Evolutionary conservation across 2,888 invertebrate species (phyloP), one percentile per base, ranked within the genome.

Genomic region (Zootermopsis nevadensis): DNA sequence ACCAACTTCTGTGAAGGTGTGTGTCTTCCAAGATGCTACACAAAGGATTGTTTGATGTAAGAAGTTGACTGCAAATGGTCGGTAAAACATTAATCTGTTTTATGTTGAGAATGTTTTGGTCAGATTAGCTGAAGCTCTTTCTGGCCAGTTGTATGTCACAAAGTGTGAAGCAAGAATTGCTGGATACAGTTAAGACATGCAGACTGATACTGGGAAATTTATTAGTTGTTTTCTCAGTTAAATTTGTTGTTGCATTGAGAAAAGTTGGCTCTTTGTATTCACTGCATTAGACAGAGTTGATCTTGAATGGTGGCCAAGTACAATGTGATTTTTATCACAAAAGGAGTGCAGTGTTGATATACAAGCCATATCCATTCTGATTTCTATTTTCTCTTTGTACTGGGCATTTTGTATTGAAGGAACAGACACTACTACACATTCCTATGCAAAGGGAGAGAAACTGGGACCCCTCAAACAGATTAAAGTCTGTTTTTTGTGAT

Each of bases 331-430:
- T 48, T 12, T 19, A 69, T 69, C 69, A 31, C 69, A 69, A 33
- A 15, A 19, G 48, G 15, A 48, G 33, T 15, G 38, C 74, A 72
- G 0, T 33, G 31, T 24, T 74, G 38, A 24, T 74, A 42, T 74
- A n/a, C 74, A 38, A 74, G 33, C 38, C 74, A 74, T 74, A 74
- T 74, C 74, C 74, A 74, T 38, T 74, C 1, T n/a, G 38, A 24
- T 74, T 33, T 38, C 33, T 74, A 42, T 72, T 72, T 72, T 33
- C 72, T 72, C 31, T 74, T 8, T 74, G 74, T 74, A 38, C n/a
- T 74, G 74, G 74, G 42, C 24, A 42, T 74, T 74, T 74, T 74
- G 27, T 38, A 74, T 38, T 38, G 15, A 38, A 74, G 74, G 74
- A 74, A 74, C 74, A 42, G 38, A 74, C 74, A 38, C 10, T 60